phyloP scores from a whole-genome alignment of 2,888 invertebrate genomes.

The Amblyteles armatorius region DNA sequence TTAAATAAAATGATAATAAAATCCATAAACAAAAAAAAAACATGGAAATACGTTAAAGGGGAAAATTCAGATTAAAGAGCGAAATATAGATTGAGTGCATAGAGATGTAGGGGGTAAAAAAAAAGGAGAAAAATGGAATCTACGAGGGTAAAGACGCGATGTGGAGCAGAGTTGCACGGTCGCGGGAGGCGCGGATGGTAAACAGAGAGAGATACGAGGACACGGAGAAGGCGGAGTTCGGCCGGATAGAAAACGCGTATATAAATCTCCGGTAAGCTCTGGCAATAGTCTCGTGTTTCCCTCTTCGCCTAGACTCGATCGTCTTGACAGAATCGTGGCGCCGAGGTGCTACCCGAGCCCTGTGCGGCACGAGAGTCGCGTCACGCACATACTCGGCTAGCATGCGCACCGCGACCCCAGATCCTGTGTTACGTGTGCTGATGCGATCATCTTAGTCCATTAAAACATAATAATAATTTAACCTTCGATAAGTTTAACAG shows the following conservation, averaged over 20 bases:
- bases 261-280: conserved; percentile 57
- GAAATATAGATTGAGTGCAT: conserved; percentile 5
- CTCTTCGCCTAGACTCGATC: conserved; percentile 35
- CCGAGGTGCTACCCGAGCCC: conserved; percentile 56
- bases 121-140: conserved; percentile 14
- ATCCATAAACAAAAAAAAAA: too few species aligned
- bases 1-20: too few species aligned
- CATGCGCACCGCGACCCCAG: neutral
- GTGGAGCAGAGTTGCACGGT: conserved; percentile 6
- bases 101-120: conserved; percentile 22
- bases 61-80: neutral
- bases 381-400: conserved; percentile 53
- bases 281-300: conserved; percentile 60
- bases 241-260: conserved; percentile 61
- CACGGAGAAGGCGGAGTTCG: conserved; percentile 65
- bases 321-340: conserved; percentile 64
- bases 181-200: conserved; percentile 28
- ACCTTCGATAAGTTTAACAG: neutral
- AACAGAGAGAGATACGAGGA: conserved; percentile 55
- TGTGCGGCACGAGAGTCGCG: conserved; percentile 15
- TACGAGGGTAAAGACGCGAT: conserved; percentile 17
- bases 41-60: too few species aligned
- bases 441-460: neutral
- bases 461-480: neutral
- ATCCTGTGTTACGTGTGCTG: neutral